These are phyloP conservation scores for Ecdyonurus torrentis DNA, from an alignment of 2,888 invertebrate genomes.

Conservation along the genomic window DNA sequence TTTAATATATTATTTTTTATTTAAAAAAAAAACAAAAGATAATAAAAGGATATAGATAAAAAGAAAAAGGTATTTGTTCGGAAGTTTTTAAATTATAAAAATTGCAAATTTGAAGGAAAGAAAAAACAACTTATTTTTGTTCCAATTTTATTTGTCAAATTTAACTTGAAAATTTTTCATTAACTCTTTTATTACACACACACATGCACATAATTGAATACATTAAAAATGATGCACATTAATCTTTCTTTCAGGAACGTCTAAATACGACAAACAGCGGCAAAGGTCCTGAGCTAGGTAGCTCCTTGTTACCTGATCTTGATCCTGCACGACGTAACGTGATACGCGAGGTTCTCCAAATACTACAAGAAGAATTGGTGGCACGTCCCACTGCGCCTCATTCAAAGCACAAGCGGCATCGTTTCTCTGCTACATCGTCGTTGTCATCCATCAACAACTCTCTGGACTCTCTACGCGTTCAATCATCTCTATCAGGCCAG, in stretches of 20 bases:
- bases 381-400: neutral
- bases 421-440: neutral
- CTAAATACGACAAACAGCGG: neutral
- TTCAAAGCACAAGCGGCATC: neutral
- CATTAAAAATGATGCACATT: too few relatives aligned
- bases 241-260: neutral
- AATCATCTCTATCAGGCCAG: neutral
- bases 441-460: neutral
- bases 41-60: too few relatives aligned
- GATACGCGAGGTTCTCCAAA: neutral
- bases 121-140: neutral
- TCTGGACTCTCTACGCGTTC: neutral
- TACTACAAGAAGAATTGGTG: neutral
- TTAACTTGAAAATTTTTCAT: neutral
- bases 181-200: neutral
- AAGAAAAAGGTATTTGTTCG: too few relatives aligned
- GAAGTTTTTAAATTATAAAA: neutral
- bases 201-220: neutral
- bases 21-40: too few relatives aligned
- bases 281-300: neutral
- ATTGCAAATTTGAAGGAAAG: neutral
- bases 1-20: too few relatives aligned
- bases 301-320: neutral
- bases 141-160: neutral
- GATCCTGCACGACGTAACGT: neutral